These are phyloP conservation scores for Galemys pyrenaicus DNA, from an alignment of 2,113 vertebrate species.

Conservation along the genomic window DNA sequence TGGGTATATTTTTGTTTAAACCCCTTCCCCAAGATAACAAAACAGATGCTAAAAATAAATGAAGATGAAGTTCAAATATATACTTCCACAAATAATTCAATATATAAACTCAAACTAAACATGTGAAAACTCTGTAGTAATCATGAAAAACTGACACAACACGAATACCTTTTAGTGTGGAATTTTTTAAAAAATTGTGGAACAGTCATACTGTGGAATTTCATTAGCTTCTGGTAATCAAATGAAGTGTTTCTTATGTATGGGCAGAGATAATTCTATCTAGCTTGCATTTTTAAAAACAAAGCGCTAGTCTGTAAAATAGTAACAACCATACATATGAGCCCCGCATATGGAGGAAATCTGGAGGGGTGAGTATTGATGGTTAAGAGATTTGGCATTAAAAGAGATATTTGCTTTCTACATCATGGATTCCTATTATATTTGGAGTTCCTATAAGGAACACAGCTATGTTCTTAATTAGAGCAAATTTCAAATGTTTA, in stretches of 20 bases:
- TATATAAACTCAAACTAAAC: not conserved
- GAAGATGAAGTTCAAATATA: not conserved
- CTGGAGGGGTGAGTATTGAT: not conserved
- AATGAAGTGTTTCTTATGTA: not conserved
- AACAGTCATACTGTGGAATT: not conserved
- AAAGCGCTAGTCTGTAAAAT: not conserved
- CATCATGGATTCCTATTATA: not conserved
- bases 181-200: not conserved
- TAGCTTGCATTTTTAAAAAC: not conserved
- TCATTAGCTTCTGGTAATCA: not conserved
- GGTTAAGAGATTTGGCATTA: not conserved
- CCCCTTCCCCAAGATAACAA: not conserved
- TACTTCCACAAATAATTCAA: slow-evolving; percentile 13
- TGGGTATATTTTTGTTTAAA: not conserved
- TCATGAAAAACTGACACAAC: not conserved
- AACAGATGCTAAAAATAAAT: not conserved
- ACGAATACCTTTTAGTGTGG: not conserved
- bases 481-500: slow-evolving; percentile 16
- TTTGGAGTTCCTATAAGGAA: slow-evolving; percentile 4
- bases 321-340: not conserved
- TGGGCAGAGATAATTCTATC: not conserved
- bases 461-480: not conserved
- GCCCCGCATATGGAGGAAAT: not conserved
- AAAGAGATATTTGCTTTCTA: not conserved
- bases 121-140: not conserved